Evolutionary conservation across 1,140 invertebrate genomes (phyloP).

Genomic region (Sarcophaga bullata): DNA sequence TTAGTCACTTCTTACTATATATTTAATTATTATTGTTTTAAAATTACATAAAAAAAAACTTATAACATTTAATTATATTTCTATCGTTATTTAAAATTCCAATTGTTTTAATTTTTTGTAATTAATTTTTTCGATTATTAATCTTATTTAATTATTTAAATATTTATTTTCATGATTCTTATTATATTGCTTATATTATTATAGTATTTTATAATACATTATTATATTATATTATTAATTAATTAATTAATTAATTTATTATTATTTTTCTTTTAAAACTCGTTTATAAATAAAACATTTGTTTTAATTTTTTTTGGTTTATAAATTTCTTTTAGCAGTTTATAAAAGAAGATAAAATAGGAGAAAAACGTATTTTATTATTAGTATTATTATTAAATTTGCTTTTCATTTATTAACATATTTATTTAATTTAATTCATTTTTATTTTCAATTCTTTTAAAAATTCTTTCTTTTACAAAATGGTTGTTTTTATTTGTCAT

Average conservation of each 20-base stretch:
- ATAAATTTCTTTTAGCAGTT: neutral
- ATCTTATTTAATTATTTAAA: neutral
- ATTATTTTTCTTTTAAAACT: neutral
- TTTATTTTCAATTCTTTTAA: neutral
- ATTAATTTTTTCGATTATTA: too few species aligned
- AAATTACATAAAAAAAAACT: too few species aligned
- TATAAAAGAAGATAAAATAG: too few species aligned
- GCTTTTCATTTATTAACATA: neutral
- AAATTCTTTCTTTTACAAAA: conserved; percentile 1
- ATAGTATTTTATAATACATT: too few species aligned
- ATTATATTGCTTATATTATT: neutral
- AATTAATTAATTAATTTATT: neutral
- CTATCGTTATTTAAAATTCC: neutral
- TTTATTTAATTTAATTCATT: neutral
- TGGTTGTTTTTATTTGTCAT: neutral
- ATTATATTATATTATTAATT: neutral
- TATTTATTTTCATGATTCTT: neutral
- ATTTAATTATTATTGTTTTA: too few species aligned
- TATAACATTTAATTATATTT: neutral
- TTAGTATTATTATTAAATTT: neutral
- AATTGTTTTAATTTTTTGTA: too few species aligned
- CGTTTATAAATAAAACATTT: too few species aligned
- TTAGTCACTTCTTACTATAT: too few species aligned
- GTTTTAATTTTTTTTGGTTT: neutral
- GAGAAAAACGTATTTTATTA: too few species aligned